Percentiles rank a stretch among this genome's conserved stretches.
phyloP scores from a whole-genome alignment of 2,113 vertebrate genomes.

The Ailuropoda melanoleuca region DNA sequence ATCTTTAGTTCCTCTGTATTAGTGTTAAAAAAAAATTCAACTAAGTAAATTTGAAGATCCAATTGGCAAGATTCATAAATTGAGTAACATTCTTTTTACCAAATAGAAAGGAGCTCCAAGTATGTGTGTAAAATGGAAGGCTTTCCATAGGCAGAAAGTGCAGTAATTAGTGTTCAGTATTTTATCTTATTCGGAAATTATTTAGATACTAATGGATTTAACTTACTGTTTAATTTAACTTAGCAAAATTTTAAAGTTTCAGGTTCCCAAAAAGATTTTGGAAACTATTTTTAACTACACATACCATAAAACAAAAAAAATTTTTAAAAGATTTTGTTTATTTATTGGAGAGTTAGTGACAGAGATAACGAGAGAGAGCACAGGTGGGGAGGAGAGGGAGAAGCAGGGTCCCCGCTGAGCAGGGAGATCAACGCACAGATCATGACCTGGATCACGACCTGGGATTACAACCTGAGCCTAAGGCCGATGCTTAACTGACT shows the following conservation, averaged over 20 bases:
- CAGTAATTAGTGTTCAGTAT: neutral
- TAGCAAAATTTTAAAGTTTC: neutral
- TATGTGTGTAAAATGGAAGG: neutral
- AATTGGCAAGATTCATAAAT: neutral
- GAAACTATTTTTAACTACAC: neutral
- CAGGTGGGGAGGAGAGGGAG: too few relatives aligned
- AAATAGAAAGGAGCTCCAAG: neutral
- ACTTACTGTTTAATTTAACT: neutral
- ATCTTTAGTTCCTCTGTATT: neutral
- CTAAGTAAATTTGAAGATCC: neutral
- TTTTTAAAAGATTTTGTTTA: too few relatives aligned
- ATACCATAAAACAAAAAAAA: neutral
- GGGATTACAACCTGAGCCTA: neutral
- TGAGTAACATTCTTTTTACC: neutral
- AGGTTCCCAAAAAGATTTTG: neutral
- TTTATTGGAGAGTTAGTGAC: too few relatives aligned
- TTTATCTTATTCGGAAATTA: neutral
- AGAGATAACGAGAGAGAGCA: too few relatives aligned
- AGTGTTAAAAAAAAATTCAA: neutral
- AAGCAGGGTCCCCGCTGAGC: neutral
- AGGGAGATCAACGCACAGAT: accelerated
- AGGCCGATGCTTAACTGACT: neutral
- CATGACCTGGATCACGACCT: neutral
- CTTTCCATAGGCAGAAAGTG: neutral
- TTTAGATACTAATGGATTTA: neutral